These are phyloP conservation scores for Drosophila triauraria DNA, from an alignment of 1,140 invertebrate genomes.

Conservation along the genomic window DNA sequence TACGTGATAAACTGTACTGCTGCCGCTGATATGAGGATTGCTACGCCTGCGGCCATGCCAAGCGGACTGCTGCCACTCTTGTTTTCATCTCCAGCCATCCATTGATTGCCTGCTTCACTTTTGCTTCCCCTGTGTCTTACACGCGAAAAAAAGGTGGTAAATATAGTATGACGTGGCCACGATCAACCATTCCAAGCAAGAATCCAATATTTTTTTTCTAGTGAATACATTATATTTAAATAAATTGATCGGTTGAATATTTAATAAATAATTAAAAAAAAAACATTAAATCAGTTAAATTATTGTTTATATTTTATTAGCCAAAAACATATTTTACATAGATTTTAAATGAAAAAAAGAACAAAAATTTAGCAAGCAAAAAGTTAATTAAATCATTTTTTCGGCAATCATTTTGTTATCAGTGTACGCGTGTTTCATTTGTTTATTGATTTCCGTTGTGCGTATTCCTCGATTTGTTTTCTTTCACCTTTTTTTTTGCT, in stretches of 20 bases:
- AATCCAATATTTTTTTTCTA: too few species aligned
- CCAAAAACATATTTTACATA: too few species aligned
- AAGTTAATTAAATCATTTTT: too few species aligned
- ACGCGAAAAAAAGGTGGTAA: neutral
- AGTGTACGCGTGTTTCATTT: conserved; percentile 31
- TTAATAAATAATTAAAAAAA: too few species aligned
- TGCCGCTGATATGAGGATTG: conserved; percentile 9
- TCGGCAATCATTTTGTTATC: neutral
- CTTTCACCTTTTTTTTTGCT: conserved; percentile 20
- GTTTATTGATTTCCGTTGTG: conserved; percentile 40
- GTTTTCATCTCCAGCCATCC: conserved; percentile 50
- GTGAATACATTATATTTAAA: neutral
- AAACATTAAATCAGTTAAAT: too few species aligned
- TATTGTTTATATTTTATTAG: too few species aligned
- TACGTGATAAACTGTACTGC: conserved; percentile 35
- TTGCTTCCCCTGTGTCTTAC: conserved; percentile 3
- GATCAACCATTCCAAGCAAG: neutral
- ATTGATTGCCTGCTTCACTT: conserved; percentile 34
- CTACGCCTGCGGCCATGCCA: conserved; percentile 17
- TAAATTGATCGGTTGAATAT: neutral
- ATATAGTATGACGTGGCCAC: neutral
- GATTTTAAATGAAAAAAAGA: too few species aligned
- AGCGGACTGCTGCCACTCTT: conserved; percentile 35
- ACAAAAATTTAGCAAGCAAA: too few species aligned
- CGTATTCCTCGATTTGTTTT: conserved; percentile 31